These are phyloP conservation scores for Argyrosomus regius DNA, from an alignment of 2,797 vertebrate genomes.

Conservation along the genomic window DNA sequence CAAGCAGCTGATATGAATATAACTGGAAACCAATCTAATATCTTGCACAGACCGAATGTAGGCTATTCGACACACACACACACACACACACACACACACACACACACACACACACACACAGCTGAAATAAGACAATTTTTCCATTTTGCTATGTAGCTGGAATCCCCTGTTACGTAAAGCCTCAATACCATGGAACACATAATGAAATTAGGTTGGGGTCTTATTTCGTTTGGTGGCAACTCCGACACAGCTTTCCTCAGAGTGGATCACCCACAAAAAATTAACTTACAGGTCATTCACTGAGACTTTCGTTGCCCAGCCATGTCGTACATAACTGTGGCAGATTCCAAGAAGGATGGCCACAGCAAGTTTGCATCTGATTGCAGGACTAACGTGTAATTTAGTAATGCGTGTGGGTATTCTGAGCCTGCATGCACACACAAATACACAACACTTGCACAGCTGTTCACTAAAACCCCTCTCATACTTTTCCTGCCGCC, in stretches of 20 bases:
- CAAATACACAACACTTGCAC: conserved; percentile 64
- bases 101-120: conserved; percentile 47
- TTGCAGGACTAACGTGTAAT: conserved; percentile 63
- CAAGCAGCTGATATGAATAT: conserved; percentile 55
- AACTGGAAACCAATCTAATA: conserved; percentile 62
- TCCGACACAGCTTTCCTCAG: conserved; percentile 47
- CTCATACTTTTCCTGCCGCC: conserved; percentile 69
- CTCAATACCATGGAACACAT: conserved; percentile 74
- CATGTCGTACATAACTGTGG: conserved; percentile 38
- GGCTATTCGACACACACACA: conserved; percentile 43
- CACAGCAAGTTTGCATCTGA: conserved; percentile 52
- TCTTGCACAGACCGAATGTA: conserved; percentile 68
- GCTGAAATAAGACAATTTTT: conserved; percentile 74
- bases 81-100: conserved; percentile 43
- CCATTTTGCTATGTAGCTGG: conserved; percentile 77
- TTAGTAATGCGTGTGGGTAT: conserved; percentile 65
- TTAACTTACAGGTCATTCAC: conserved; percentile 52
- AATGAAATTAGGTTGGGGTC: conserved; percentile 73
- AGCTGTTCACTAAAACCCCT: conserved; percentile 74
- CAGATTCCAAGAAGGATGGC: conserved; percentile 38
- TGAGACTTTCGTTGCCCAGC: conserved; percentile 34
- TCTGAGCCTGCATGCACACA: conserved; percentile 63
- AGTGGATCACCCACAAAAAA: conserved; percentile 51
- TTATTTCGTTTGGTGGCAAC: conserved; percentile 70
- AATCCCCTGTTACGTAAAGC: conserved; percentile 81